Conservation (phyloP, 2,797 vertebrate genomes). For the Furcifer pardalis region DNA sequence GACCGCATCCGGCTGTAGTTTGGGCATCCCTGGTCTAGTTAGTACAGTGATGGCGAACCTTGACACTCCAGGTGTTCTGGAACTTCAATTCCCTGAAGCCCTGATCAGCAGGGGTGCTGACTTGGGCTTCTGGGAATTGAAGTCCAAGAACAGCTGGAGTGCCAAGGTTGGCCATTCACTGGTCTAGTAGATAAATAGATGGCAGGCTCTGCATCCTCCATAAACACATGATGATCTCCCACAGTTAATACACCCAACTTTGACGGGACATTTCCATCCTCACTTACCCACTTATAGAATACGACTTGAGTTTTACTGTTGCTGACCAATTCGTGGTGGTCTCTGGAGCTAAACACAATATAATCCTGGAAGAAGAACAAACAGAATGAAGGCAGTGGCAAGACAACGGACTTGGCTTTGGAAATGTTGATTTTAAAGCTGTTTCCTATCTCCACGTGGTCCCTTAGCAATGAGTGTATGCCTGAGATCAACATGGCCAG, state of each 20-base stretch:
- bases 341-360: slow-evolving; percentile 83
- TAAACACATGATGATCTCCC: not conserved
- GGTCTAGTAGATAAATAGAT: not conserved
- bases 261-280: not conserved
- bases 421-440: not conserved
- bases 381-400: not conserved
- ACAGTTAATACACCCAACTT: not conserved
- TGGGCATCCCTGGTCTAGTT: no score
- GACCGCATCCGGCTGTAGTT: no score
- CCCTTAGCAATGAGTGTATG: not conserved
- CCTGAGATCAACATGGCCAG: not conserved
- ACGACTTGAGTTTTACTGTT: slow-evolving; percentile 82
- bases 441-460: not conserved
- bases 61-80: no score
- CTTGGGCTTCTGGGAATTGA: no score
- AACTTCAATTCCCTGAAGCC: no score
- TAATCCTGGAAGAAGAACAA: slow-evolving; percentile 77
- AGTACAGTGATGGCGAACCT: no score
- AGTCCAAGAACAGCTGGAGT: no score
- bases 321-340: slow-evolving; percentile 85
- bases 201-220: not conserved
- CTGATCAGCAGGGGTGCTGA: no score
- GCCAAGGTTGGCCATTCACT: no score
- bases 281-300: slow-evolving; percentile 86
- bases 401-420: not conserved